A percentile compares a stretch with the other conserved stretches of the same genome.
Conservation (phyloP, 2,888 invertebrate genomes). For the Pachydiplax longipennis region DNA sequence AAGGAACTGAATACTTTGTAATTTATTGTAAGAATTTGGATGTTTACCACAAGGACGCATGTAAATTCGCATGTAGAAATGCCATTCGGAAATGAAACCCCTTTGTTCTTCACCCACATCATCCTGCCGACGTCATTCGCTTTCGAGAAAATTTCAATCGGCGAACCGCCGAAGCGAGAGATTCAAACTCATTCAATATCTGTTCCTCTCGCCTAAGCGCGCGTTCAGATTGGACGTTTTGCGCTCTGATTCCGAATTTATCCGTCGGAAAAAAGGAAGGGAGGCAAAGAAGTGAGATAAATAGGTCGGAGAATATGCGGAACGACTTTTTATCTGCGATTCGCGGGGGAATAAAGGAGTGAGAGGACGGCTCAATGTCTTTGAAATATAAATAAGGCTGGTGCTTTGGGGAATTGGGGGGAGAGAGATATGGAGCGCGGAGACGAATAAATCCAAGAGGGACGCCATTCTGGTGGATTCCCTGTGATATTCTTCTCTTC, state of each 20-base stretch:
- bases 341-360: neutral
- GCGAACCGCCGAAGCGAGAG: too few relatives aligned
- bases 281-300: neutral
- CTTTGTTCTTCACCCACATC: too few relatives aligned
- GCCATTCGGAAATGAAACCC: too few relatives aligned
- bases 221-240: neutral
- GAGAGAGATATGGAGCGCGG: neutral
- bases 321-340: neutral
- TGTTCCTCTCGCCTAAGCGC: neutral
- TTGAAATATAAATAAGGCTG: conserved; percentile 39
- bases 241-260: neutral
- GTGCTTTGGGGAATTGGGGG: conserved; percentile 25
- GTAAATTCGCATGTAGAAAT: too few relatives aligned
- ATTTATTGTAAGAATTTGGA: too few relatives aligned
- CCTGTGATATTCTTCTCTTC: neutral
- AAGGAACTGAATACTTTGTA: too few relatives aligned
- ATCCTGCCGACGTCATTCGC: too few relatives aligned
- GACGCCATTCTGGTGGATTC: neutral
- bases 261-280: neutral
- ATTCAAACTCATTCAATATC: neutral
- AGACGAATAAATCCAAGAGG: neutral
- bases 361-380: neutral
- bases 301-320: neutral
- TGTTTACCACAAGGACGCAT: too few relatives aligned
- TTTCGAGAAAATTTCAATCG: too few relatives aligned